Percentiles rank a stretch among this genome's conserved stretches.
Evolutionary conservation across 2,113 vertebrate species (phyloP).

Genomic region (Nannobrachium achirus): DNA sequence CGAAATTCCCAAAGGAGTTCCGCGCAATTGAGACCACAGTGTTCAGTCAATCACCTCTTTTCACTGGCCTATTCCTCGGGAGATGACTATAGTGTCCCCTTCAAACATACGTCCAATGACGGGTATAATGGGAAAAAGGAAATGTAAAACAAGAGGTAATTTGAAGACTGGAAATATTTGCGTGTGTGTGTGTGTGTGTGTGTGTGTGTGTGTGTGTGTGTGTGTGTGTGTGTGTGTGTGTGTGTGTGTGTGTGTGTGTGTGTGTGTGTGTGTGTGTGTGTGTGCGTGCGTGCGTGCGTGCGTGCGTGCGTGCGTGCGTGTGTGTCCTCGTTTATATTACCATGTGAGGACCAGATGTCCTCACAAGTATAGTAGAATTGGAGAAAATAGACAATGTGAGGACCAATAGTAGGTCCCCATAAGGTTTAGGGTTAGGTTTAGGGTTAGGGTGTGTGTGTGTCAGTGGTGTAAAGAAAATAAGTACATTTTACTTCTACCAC

Average conservation of each 20-base stretch:
- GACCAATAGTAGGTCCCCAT: no score
- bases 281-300: slow-evolving; percentile 14
- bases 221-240: not conserved
- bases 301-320: not conserved
- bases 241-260: slow-evolving; percentile 14
- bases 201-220: not conserved
- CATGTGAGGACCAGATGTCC: no score
- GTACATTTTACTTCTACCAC: no score
- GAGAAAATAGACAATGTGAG: no score
- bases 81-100: slow-evolving; percentile 42
- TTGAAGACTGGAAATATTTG: not conserved
- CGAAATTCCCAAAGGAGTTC: slow-evolving; percentile 74
- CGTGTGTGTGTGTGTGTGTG: not conserved
- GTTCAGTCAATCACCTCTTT: slow-evolving; percentile 76
- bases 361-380: no score
- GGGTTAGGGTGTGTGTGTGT: no score
- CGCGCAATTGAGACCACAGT: slow-evolving; percentile 64
- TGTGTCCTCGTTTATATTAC: no score
- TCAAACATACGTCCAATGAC: not conserved
- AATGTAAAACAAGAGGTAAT: slow-evolving; percentile 6
- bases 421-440: no score
- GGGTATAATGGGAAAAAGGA: not conserved
- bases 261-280: slow-evolving; percentile 7
- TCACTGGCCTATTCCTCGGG: slow-evolving; percentile 49
- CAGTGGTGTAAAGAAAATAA: no score